Conservation (phyloP, 2,797 vertebrate genomes). For the Centropyge bicolor region DNA sequence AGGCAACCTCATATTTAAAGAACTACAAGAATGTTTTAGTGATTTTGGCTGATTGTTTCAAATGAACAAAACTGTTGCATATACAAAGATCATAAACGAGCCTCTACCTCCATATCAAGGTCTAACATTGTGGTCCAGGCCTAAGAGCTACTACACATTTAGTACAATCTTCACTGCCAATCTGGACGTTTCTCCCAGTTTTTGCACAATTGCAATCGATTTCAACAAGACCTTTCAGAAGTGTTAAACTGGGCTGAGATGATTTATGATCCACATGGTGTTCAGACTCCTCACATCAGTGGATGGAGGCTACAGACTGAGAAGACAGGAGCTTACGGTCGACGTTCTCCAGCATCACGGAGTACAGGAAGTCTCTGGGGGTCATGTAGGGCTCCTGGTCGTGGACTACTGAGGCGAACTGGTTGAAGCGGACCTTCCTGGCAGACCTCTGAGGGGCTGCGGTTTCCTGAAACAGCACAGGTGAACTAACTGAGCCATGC, state of each 20-base stretch:
- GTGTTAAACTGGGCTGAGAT: neutral
- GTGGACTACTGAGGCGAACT: slow-evolving; percentile 92
- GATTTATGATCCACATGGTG: neutral
- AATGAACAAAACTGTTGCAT: neutral
- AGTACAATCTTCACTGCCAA: neutral
- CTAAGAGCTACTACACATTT: neutral
- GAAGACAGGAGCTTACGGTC: slow-evolving; percentile 83
- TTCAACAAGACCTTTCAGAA: too few species aligned
- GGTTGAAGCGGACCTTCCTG: slow-evolving; percentile 90
- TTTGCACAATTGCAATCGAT: neutral
- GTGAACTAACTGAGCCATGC: neutral
- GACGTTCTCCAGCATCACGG: slow-evolving; percentile 92
- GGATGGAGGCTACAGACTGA: neutral
- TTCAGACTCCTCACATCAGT: neutral
- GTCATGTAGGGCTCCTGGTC: slow-evolving; percentile 95
- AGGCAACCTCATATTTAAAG: too few species aligned
- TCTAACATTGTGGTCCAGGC: neutral
- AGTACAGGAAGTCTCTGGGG: slow-evolving; percentile 96
- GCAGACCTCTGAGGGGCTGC: slow-evolving; percentile 73
- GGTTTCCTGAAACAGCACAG: slow-evolving; percentile 52
- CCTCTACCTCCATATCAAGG: neutral
- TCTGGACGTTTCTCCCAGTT: neutral
- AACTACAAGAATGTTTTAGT: too few species aligned
- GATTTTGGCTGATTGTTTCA: neutral
- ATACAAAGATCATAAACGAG: too few species aligned